These are phyloP conservation scores for Characodon lateralis DNA, from an alignment of 2,797 vertebrate species.

Conservation along the genomic window DNA sequence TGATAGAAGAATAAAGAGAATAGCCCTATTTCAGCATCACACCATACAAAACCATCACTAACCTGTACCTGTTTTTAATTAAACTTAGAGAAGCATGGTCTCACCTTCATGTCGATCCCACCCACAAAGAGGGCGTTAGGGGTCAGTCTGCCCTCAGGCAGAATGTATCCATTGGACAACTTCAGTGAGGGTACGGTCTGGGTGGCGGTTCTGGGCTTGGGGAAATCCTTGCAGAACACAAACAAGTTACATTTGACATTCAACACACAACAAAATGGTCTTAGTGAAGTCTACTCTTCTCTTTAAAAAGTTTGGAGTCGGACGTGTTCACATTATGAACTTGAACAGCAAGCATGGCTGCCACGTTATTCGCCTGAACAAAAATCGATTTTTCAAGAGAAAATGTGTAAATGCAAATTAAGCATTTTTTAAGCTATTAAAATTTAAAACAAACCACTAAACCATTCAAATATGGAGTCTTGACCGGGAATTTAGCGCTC, in stretches of 20 bases:
- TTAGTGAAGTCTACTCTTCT: not conserved
- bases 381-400: not conserved
- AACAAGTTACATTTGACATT: not conserved
- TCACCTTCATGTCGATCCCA: slow-evolving; percentile 93
- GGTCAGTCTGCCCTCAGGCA: slow-evolving; percentile 93
- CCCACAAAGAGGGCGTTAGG: slow-evolving; percentile 95
- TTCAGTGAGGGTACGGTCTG: slow-evolving; percentile 64
- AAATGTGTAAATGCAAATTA: not conserved
- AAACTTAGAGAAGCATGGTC: not conserved
- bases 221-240: slow-evolving; percentile 63
- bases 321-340: not conserved
- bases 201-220: slow-evolving; percentile 66
- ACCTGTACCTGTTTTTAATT: not conserved
- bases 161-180: slow-evolving; percentile 89
- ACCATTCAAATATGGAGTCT: not conserved
- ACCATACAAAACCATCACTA: not conserved
- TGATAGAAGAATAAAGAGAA: not conserved
- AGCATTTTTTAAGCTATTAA: not conserved
- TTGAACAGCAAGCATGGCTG: not conserved
- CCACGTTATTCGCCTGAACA: not conserved
- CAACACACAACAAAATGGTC: not conserved
- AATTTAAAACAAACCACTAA: not conserved
- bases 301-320: not conserved
- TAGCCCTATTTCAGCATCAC: not conserved
- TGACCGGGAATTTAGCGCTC: not conserved